Evolutionary conservation across 2,888 invertebrate species (phyloP), one percentile per base, ranked within the genome.

Genomic region (Sclerodermus sp.): DNA sequence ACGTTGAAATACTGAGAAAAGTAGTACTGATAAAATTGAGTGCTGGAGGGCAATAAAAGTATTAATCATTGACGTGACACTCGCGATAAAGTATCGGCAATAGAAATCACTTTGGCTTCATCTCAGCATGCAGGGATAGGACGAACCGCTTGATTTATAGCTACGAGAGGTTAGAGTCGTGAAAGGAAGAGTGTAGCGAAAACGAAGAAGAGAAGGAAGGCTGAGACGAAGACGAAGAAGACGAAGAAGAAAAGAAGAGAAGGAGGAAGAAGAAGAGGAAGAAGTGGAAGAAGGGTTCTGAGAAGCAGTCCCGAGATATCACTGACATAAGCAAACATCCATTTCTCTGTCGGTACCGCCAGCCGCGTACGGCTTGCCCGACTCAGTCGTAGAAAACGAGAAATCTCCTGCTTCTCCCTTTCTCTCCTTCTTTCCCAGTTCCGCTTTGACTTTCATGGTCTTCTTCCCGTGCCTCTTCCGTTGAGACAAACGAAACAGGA

Each of bases 271-370:
- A 45, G 32, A 34, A 29, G 36, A 38, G 37, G 42, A 39, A 39
- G 17, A 16, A n/a, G 17, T 9, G 29, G 37, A 48, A 41, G 38
- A 42, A 37, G 31, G 45, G 38, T 61, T 53, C 57, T 49, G 52
- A 58, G 55, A 66, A 65, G 48, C 55, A 53, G 56, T 55, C 54
- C 52, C 62, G 57, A 55, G 63, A 53, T 53, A 55, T 51, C 55
- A 49, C 37, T 46, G 48, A 47, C 39, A 40, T 49, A 57, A 49
- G 53, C 49, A 57, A 54, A 58, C 52, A 52, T 38, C 14, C 38
- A 38, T 38, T 38, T 39, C 39, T 29, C 12, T 18, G 23, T 36
- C 18, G 49, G 53, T 38, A 49, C 41, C 46, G 42, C 39, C 55
- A 55, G 55, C 55, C 52, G 55, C 45, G 15, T 34, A 43, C 52